Evolutionary conservation across 2,888 invertebrate species (phyloP).

Genomic region (Drosophila pseudotalamancana): DNA sequence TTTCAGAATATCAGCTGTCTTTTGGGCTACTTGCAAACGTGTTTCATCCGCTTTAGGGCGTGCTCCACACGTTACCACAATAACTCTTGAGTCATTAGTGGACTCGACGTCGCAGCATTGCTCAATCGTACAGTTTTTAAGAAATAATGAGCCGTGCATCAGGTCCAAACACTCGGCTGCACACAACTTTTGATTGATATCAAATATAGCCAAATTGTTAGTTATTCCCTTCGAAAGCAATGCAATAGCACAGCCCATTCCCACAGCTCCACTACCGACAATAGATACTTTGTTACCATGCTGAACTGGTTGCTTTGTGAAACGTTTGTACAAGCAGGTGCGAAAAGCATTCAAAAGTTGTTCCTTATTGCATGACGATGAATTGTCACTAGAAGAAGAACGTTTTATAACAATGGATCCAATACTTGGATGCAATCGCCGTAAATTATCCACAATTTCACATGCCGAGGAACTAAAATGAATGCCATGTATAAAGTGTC

Average conservation of each 20-base stretch:
- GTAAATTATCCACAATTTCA: too few species aligned
- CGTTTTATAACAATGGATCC: background rate
- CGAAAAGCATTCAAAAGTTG: constrained; percentile 20
- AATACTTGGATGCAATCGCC: background rate
- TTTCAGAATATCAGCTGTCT: constrained; percentile 93
- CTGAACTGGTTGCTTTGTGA: constrained; percentile 19
- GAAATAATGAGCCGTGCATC: constrained; percentile 90
- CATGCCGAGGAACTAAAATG: background rate
- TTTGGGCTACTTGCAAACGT: constrained; percentile 90
- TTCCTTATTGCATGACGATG: background rate
- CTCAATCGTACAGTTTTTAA: constrained; percentile 89
- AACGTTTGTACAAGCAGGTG: constrained; percentile 18
- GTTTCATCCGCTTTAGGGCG: constrained; percentile 92
- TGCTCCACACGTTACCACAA: constrained; percentile 94
- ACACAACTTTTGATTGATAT: constrained; percentile 90
- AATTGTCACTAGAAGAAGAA: background rate
- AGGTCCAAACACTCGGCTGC: constrained; percentile 75
- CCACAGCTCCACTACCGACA: constrained; percentile 93
- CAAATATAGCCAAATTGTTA: constrained; percentile 91
- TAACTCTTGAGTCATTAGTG: constrained; percentile 90
- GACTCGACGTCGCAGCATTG: constrained; percentile 88
- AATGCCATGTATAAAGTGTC: background rate
- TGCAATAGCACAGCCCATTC: constrained; percentile 93
- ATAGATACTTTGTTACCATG: constrained; percentile 90
- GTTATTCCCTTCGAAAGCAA: constrained; percentile 91